phyloP scores from a whole-genome alignment of 1,140 invertebrate species.

The Euwallacea similis region DNA sequence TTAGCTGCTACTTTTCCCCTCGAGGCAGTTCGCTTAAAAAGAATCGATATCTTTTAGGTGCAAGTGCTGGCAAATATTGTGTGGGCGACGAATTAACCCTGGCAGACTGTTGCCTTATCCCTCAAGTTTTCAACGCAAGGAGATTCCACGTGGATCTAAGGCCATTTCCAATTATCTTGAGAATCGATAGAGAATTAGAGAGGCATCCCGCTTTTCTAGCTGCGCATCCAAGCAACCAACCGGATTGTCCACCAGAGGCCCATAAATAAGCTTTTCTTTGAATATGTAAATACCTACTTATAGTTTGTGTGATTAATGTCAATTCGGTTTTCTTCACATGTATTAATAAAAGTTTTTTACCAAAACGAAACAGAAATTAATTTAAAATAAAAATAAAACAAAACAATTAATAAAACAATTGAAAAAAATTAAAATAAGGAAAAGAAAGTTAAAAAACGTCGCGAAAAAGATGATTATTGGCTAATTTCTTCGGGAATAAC shows the following conservation, averaged over 20 bases:
- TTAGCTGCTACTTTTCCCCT: background rate
- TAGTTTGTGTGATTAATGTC: no score
- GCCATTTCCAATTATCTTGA: slow-evolving; percentile 84
- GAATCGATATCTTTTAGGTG: slow-evolving; percentile 51
- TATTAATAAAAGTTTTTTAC: no score
- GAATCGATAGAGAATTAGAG: slow-evolving; percentile 84
- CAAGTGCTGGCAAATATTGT: slow-evolving; percentile 89
- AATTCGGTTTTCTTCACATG: no score
- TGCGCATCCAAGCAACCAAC: slow-evolving; percentile 85
- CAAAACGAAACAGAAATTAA: background rate
- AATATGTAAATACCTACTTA: no score
- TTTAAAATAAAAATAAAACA: no score
- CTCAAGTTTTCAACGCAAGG: slow-evolving; percentile 67
- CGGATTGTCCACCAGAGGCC: slow-evolving; percentile 86
- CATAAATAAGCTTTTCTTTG: slow-evolving; percentile 63
- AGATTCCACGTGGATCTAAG: slow-evolving; percentile 88
- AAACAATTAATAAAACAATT: no score
- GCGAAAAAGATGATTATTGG: no score
- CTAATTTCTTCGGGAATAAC: no score
- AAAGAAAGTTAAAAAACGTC: no score
- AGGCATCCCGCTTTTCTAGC: slow-evolving; percentile 85
- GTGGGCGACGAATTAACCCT: slow-evolving; percentile 91
- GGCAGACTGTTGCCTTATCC: slow-evolving; percentile 93
- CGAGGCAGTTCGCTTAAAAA: background rate
- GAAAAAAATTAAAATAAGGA: no score